Evolutionary conservation across 2,113 vertebrate species (phyloP).

Genomic region (Pygoscelis adeliae): DNA sequence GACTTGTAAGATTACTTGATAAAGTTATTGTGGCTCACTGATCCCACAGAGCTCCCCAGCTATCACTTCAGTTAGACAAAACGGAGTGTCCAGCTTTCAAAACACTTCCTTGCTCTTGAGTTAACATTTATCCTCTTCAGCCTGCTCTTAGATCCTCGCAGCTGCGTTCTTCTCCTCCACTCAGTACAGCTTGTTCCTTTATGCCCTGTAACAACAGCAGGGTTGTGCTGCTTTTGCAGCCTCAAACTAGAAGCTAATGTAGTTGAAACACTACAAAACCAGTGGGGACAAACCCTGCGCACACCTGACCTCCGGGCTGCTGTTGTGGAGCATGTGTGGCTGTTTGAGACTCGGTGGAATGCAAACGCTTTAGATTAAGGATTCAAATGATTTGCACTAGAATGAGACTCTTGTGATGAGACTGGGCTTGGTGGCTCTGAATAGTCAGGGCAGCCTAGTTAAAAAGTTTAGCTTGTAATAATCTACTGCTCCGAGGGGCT

Average conservation of each 20-base stretch:
- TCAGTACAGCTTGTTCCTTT: not conserved
- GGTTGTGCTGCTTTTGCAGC: not conserved
- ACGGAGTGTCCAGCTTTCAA: not conserved
- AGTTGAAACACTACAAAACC: not conserved
- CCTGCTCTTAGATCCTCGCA: not conserved
- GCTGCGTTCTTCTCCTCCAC: not conserved
- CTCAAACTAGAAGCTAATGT: not conserved
- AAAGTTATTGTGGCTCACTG: not conserved
- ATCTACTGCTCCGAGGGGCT: not conserved
- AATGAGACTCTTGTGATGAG: slow-evolving; percentile 26
- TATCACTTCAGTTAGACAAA: not conserved
- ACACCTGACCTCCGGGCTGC: not conserved
- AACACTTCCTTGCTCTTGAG: not conserved
- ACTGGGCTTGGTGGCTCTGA: not conserved
- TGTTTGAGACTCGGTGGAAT: slow-evolving; percentile 25
- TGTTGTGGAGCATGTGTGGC: not conserved
- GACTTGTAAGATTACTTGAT: not conserved
- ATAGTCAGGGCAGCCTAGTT: not conserved
- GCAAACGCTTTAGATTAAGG: slow-evolving; percentile 28
- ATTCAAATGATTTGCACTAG: slow-evolving; percentile 38
- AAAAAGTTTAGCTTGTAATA: not conserved
- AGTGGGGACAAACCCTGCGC: not conserved
- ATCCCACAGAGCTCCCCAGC: not conserved
- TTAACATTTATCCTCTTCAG: not conserved
- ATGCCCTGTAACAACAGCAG: not conserved